Evolutionary conservation across 1,140 invertebrate genomes (phyloP), one percentile per base, ranked within the genome.

Genomic region (Lepidurus apus): DNA sequence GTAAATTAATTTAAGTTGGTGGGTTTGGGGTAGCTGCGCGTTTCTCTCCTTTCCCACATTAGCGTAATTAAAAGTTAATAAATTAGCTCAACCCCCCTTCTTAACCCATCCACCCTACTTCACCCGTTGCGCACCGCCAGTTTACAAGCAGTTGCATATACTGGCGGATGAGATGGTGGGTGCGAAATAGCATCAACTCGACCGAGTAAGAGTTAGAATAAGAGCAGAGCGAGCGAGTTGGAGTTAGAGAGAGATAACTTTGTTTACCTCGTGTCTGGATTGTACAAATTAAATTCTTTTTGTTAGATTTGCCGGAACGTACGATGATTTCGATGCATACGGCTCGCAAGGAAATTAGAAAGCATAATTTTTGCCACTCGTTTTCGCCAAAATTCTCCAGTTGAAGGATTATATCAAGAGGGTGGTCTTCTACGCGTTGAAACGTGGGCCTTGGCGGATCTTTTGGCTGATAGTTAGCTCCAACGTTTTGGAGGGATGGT

Each of bases 61-160:
- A 65, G 53, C 21, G 53, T 65, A 65, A 65, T 65, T 65, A 65
- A 65, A 65, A 65, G 17, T 65, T 65, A 65, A 65, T 65, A 65
- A 65, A 65, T 65, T 65, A 65, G 53, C 53, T 21, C 53, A 65
- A 65, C 53, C 53, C 53, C 53, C 13, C 21, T 65, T n/a, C 47
- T 65, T 65, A 1, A 9, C 45, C 45, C 47, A 2, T 65, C 53
- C 6, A 5, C 53, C 21, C 1, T 65, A 13, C n/a, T 65, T n/a
- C 53, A 21, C 53, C 53, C 53, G 8, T 65, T 65, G 21, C 53
- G 17, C 21, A 65, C 53, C 17, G 53, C 4, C 4, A 65, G 21
- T 65, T 65, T 65, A 65, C 47, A 65, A n/a, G 47, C 26, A 26
- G 34, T 34, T 34, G 34, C 53, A 65, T 65, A 65, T 21, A 65